Base-by-base conservation (phyloP, 1,140 invertebrate genomes). In the Doryteuthis pealeii region DNA sequence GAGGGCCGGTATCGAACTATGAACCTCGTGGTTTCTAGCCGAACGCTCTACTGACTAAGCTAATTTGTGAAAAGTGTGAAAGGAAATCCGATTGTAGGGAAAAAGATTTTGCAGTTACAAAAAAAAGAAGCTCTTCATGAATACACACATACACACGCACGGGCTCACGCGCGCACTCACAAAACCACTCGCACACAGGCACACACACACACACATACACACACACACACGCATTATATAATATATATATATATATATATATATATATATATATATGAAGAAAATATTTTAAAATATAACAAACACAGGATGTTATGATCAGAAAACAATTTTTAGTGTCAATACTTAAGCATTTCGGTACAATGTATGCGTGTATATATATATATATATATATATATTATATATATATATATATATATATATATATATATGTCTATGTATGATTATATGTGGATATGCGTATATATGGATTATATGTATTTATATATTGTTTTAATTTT, bases 351-450 rank as follows among this genome's bases (percentile, higher is more conserved):
- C n/a, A n/a, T n/a, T n/a, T n/a, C n/a, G n/a, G n/a, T n/a, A n/a
- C n/a, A n/a, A n/a, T 40, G 10, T 22, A 58, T n/a, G 26, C 18
- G 6, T 58, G 26, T 58, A 58, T 58, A 58, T 58, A 58, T 58
- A 15, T 58, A 33, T n/a, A 31, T 43, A 70, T 32, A 33, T 33
- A 70, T 33, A 31, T 14, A 70, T 70, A 18, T 14, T 28, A 28
- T 58, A n/a, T 58, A 28, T 58, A 58, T 58, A 28, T 58, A 58
- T 58, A 28, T 28, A 28, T 58, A 58, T 58, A 58, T 58, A 58
- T 58, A 58, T 58, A 58, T 58, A 58, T 58, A 58, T 58, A 58
- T 58, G 15, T 18, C 2, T 58, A 58, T 18, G 4, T 58, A 58
- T 18, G 15, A 14, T 14, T 58, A 5, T 58, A 58, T 5, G 18